Conservation (phyloP, 2,797 vertebrate genomes). For the Pseudomugil gertrudae region DNA sequence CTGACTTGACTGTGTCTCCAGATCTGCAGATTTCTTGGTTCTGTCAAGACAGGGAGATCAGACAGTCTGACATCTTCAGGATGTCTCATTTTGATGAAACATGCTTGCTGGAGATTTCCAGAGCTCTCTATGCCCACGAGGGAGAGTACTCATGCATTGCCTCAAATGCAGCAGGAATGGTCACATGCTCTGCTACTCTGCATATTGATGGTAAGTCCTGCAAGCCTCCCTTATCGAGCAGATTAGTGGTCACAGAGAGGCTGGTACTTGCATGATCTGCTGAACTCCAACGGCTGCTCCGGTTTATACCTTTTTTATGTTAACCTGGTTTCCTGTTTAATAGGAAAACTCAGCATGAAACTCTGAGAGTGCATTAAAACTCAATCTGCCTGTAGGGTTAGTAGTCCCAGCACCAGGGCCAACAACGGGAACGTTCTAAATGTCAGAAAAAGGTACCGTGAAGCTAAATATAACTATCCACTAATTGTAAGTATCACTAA, state of each 20-base stretch:
- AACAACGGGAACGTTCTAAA: too few relatives aligned
- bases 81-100: conserved; percentile 92
- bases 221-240: fast-evolving
- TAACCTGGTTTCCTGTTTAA: too few relatives aligned
- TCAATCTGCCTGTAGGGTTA: too few relatives aligned
- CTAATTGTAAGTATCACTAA: too few relatives aligned
- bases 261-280: conserved; percentile 1
- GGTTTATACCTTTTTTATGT: too few relatives aligned
- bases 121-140: conserved; percentile 86
- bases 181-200: conserved; percentile 88
- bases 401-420: too few relatives aligned
- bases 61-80: conserved; percentile 87
- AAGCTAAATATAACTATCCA: too few relatives aligned
- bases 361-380: too few relatives aligned
- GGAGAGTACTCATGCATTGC: conserved; percentile 90
- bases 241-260: background rate
- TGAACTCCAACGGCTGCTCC: background rate
- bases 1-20: conserved; percentile 40
- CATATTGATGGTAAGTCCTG: conserved; percentile 87
- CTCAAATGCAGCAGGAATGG: conserved; percentile 89
- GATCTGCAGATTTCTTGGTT: conserved; percentile 89
- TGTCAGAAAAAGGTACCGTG: too few relatives aligned
- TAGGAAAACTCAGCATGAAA: too few relatives aligned
- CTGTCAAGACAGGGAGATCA: conserved; percentile 88
- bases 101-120: conserved; percentile 89